phyloP scores from a whole-genome alignment of 2,797 vertebrate genomes.

The Cossypha niveicapilla region DNA sequence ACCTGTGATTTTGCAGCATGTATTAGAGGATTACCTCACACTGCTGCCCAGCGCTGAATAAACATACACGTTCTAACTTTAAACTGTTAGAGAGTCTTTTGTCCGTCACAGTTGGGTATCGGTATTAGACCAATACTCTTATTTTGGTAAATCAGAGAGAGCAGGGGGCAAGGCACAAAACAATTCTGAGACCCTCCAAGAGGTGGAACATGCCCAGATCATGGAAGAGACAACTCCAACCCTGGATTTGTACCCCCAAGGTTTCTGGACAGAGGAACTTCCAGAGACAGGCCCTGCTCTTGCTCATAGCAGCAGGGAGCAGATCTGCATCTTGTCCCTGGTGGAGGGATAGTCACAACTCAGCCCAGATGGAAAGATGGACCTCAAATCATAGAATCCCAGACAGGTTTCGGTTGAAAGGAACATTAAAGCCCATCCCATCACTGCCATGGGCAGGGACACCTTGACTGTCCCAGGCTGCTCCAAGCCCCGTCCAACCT shows the following conservation, averaged over 20 bases:
- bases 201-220: neutral
- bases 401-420: neutral
- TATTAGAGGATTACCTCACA: too few relatives aligned
- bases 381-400: neutral
- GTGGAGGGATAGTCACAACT: neutral
- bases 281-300: neutral
- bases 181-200: neutral
- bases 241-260: neutral
- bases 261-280: neutral
- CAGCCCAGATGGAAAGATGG: neutral
- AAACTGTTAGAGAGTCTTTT: too few relatives aligned
- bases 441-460: neutral
- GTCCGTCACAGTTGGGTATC: too few relatives aligned
- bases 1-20: too few relatives aligned
- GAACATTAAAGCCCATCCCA: neutral
- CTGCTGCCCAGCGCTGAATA: too few relatives aligned
- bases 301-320: neutral
- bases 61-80: too few relatives aligned
- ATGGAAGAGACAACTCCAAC: neutral
- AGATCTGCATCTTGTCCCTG: neutral
- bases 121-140: too few relatives aligned
- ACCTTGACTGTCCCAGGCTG: neutral
- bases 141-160: neutral
- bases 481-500: accelerated
- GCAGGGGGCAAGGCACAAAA: neutral